Base-by-base conservation (phyloP, 2,888 invertebrate species). In the Poecilus cupreus region DNA sequence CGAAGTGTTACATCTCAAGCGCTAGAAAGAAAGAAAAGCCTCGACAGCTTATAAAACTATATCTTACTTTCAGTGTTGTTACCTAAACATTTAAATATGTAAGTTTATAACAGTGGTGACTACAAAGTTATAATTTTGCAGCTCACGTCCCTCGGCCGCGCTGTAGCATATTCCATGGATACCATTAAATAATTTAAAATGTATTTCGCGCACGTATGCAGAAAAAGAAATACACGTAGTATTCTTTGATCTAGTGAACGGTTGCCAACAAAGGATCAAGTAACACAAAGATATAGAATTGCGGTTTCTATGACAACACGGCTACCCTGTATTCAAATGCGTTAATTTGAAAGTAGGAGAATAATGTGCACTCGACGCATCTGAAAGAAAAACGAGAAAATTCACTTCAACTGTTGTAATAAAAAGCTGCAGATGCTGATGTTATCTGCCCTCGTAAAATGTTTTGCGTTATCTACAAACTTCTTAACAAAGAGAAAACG, bases 261-360 rank as follows among this genome's bases (percentile, higher is more conserved):
- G 20, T 39, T 68, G 60, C 60, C 60, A 60, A 68, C 64, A 68
- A 79, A 79, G 68, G 60, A 79, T 79, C 64, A 32, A 68, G 79
- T 79, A 26, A 39, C 79, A 79, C 70, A 79, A 70, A 49, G 79
- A 32, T 70, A 79, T 78, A 32, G 16, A 51, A 49, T 37, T 54
- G 37, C 37, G 37, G 64, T 68, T 68, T 32, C 64, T 68, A 68
- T 68, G 64, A 68, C 64, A 68, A 68, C 64, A 68, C 32, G 37
- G 16, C 39, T 57, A 46, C 18, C 64, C 37, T 70, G 24, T 79
- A 79, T 79, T 79, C 79, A 79, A 68, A 79, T 70, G 43, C 79
- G 79, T 79, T 70, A 70, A 79, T 79, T 79, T 79, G 79, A 79
- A 70, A 79, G 49, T 26, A 37, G 51, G 72, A 72, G 22, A 72